Base-by-base conservation (phyloP, 2,888 invertebrate genomes). In the Operophtera brumata region DNA sequence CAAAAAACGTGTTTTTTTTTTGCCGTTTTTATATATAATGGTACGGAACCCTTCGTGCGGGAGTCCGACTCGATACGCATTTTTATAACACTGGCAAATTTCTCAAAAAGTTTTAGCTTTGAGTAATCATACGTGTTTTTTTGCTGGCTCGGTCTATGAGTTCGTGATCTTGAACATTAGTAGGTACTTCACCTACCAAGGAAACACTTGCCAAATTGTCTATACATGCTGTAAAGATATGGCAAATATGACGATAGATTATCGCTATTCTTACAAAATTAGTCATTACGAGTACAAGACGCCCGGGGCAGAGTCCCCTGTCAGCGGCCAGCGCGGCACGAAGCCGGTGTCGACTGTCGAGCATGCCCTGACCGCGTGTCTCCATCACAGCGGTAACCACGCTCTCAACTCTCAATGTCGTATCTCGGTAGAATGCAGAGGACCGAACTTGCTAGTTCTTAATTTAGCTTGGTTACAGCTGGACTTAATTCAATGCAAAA, bases 321-420 rank as follows among this genome's bases (percentile, higher is more conserved):
- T 59, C 47, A 54, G 59, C 58, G 64, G n/a, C 12, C 66, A 64
- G 47, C 62, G 58, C 59, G 59, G 65, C 65, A 65, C 45, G 45
- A 43, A 28, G 39, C 37, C 32, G 46, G 30, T 40, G 45, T 40
- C 10, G 45, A 66, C 20, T 40, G 45, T 40, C 10, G 45, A 66
- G 62, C 83, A 83, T 79, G 80, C 62, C 55, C 54, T 61, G 51
- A 57, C 74, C 69, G 73, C 84, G 79, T 85, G 84, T 60, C 66
- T 50, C 48, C 45, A 59, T 55, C 35, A 49, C 48, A 42, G 47
- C 59, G 47, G 50, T 54, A 67, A 64, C 63, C 49, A 62, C 36
- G 36, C 47, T 47, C 40, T 51, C 46, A 54, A 60, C 47, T 47
- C 40, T 51, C 46, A 54, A 60, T 45, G 47, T 59, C 49, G 49